These are phyloP conservation scores for Hydroisotoma schaefferi DNA, from an alignment of 2,888 invertebrate genomes.

Conservation along the genomic window DNA sequence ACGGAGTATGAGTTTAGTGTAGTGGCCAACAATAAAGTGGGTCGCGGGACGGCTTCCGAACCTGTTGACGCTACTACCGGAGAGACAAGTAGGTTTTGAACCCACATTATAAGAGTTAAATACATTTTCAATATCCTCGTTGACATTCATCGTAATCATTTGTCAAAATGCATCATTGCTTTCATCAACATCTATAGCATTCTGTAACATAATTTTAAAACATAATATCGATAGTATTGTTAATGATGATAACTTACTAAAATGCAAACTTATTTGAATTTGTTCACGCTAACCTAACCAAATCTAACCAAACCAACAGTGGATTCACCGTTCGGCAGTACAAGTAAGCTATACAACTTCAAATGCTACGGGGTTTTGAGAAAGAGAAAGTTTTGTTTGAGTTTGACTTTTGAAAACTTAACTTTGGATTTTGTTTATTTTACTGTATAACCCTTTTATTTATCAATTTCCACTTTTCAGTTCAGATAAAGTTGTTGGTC, in stretches of 20 bases:
- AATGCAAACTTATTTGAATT: conserved; percentile 13
- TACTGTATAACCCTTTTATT: too few species aligned
- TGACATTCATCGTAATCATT: neutral
- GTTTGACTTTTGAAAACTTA: too few species aligned
- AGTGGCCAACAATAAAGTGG: conserved; percentile 90
- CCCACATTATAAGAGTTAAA: neutral
- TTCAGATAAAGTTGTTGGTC: too few species aligned
- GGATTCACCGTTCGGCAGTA: conserved; percentile 44
- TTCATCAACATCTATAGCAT: too few species aligned
- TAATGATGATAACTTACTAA: conserved; percentile 5
- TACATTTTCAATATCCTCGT: neutral
- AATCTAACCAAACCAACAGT: too few species aligned
- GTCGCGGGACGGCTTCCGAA: conserved; percentile 82
- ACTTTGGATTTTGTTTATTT: too few species aligned
- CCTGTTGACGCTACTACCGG: conserved; percentile 91
- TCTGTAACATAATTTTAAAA: too few species aligned
- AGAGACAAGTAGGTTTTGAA: conserved; percentile 73
- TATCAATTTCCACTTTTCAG: too few species aligned
- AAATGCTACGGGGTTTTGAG: too few species aligned
- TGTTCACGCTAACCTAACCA: conserved; percentile 26
- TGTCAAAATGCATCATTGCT: neutral
- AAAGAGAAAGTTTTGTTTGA: too few species aligned
- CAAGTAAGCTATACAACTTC: conserved; percentile 48
- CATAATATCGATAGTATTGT: too few species aligned
- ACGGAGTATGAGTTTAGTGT: conserved; percentile 96